Evolutionary conservation across 1,140 invertebrate genomes (phyloP), one percentile per base, ranked within the genome.

Genomic region (Stegodyphus dumicola): DNA sequence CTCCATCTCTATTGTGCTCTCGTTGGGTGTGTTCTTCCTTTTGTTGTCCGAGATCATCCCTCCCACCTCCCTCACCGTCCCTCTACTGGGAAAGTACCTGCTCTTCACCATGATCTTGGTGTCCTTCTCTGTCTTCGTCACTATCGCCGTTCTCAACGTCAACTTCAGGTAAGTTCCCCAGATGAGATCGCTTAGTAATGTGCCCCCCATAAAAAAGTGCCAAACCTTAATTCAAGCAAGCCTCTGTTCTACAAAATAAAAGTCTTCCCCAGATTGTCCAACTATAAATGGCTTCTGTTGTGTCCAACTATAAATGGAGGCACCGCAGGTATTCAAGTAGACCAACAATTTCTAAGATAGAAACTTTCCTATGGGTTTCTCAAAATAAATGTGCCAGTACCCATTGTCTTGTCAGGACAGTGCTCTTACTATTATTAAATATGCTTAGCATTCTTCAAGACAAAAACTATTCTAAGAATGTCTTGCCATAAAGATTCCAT

Each of bases 21-120:
- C 99, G 0, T 95, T 99, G 90, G 99, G 98, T 90, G 98, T 99
- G 91, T 99, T 99, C 93, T 99, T 99, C 93, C 93, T 99, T 89
- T 93, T 99, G 87, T 91, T 99, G 89, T 97, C 97, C 79, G 97
- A 98, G 93, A 98, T 99, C 89, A 99, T 99, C 90, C 98, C 98
- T 64, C 97, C 98, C 15, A 99, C 98, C 18, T 99, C 97, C 17
- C 92, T 99, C 87, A 97, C 98, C 17, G 96, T 99, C 88, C 98
- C 98, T n/a, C 91, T 99, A 76, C 94, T 99, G 79, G 97, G 98
- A 87, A 98, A 98, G 93, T 97, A 97, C 91, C 92, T 91, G 96
- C 92, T 99, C 48, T 99, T 99, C 92, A 99, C 98, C 66, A 99
- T 99, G 97, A 97, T 99, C 90, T 93, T 99, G 88, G 98, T 99